phyloP scores from a whole-genome alignment of 1,140 invertebrate species.

The Aphaenogaster floridana region DNA sequence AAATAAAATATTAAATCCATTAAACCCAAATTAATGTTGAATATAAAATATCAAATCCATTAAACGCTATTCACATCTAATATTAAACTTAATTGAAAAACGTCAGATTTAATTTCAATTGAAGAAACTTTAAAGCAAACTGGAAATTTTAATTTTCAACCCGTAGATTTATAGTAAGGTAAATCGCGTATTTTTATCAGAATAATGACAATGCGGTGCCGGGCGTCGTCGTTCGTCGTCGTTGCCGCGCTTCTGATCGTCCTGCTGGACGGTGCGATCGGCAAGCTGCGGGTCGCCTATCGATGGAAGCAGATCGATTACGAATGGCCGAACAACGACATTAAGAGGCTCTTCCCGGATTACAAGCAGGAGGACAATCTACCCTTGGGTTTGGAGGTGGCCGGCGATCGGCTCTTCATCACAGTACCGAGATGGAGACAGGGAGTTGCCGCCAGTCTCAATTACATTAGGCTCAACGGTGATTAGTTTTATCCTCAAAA shows the following conservation, averaged over 20 bases:
- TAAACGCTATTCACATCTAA: not conserved
- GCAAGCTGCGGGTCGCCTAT: constrained; percentile 90
- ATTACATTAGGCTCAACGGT: constrained; percentile 91
- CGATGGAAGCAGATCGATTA: constrained; percentile 92
- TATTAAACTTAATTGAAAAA: not conserved
- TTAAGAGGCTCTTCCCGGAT: constrained; percentile 77
- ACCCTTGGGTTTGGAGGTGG: constrained; percentile 91
- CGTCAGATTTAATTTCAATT: not conserved
- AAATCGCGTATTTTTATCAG: not conserved
- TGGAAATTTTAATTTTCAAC: not conserved
- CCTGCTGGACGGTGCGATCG: constrained; percentile 84
- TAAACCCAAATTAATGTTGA: not conserved
- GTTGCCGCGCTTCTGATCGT: constrained; percentile 24
- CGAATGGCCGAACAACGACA: constrained; percentile 88
- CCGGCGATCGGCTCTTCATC: constrained; percentile 89
- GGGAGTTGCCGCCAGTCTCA: constrained; percentile 91
- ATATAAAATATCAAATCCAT: not conserved
- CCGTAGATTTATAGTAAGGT: not conserved
- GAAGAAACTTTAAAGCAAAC: not conserved
- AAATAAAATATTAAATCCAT: not conserved
- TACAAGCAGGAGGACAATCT: constrained; percentile 90
- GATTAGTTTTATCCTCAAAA: constrained; percentile 72
- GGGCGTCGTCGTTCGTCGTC: not conserved
- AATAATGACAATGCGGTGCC: constrained; percentile 21
- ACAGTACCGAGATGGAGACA: constrained; percentile 91